Conservation (phyloP, 2,888 invertebrate genomes). For the Yponomeuta evonymella region DNA sequence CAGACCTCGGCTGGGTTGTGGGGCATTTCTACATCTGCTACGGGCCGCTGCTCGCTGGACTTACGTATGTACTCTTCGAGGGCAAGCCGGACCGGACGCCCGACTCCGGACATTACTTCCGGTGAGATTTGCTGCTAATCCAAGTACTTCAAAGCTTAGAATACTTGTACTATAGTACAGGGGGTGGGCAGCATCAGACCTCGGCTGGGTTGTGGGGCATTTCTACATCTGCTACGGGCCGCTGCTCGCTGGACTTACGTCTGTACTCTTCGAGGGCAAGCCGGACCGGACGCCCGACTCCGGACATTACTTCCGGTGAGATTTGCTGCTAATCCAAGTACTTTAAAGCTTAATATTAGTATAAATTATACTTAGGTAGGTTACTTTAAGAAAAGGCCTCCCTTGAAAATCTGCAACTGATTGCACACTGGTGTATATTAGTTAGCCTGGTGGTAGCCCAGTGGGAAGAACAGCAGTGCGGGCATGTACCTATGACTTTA, state of each 20-base stretch:
- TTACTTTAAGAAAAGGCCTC: background rate
- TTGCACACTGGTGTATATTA: no score
- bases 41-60: slow-evolving; percentile 88
- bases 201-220: slow-evolving; percentile 96
- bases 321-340: background rate
- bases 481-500: no score
- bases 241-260: slow-evolving; percentile 86
- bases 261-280: slow-evolving; percentile 93
- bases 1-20: slow-evolving; percentile 94
- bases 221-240: slow-evolving; percentile 97
- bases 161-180: slow-evolving; percentile 26
- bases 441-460: no score
- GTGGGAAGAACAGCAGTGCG: no score
- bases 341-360: background rate
- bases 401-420: no score
- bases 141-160: no score
- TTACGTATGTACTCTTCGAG: slow-evolving; percentile 90
- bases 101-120: slow-evolving; percentile 93
- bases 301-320: slow-evolving; percentile 90
- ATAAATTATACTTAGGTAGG: background rate
- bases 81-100: slow-evolving; percentile 97
- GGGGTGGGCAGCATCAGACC: slow-evolving; percentile 93
- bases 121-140: slow-evolving; percentile 61
- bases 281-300: slow-evolving; percentile 96
- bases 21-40: slow-evolving; percentile 97